Evolutionary conservation across 2,888 invertebrate genomes (phyloP).

Genomic region (Eustalomyia histrio): DNA sequence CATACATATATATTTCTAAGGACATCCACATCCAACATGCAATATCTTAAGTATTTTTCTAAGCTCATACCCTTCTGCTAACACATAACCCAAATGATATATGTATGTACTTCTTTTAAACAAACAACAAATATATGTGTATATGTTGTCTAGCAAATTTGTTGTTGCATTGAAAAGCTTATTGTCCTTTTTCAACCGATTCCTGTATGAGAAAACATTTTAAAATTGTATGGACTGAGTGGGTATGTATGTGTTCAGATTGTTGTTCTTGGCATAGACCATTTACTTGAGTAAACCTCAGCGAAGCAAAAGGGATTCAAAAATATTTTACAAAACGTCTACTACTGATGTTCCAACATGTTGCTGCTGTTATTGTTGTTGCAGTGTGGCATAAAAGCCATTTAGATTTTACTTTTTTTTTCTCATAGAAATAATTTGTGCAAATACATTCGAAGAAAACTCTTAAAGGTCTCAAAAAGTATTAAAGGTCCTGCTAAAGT

Average conservation of each 20-base stretch:
- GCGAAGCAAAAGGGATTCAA: constrained; percentile 68
- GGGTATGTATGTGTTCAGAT: constrained; percentile 12
- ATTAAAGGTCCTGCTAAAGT: constrained; percentile 56
- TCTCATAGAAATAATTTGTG: constrained; percentile 52
- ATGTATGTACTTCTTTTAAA: not conserved
- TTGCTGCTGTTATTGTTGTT: constrained; percentile 44
- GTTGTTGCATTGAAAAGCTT: constrained; percentile 58
- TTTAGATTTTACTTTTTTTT: constrained; percentile 58
- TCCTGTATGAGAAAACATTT: not conserved
- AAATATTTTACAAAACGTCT: constrained; percentile 38
- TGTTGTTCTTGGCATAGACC: constrained; percentile 64
- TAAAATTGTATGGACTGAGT: constrained; percentile 3
- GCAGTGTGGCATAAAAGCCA: constrained; percentile 66
- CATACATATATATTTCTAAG: constrained; percentile 24
- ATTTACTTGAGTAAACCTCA: constrained; percentile 77
- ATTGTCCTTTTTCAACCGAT: constrained; percentile 53
- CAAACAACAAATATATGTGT: constrained; percentile 29
- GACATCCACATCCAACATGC: constrained; percentile 46
- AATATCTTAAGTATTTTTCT: constrained; percentile 50
- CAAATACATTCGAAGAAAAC: constrained; percentile 34
- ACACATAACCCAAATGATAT: constrained; percentile 23
- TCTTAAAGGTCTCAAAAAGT: constrained; percentile 50
- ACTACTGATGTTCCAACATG: constrained; percentile 30
- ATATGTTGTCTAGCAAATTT: constrained; percentile 44
- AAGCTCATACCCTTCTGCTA: not conserved